Base-by-base conservation (phyloP, 2,888 invertebrate species). In the Tachystola acroxantha region DNA sequence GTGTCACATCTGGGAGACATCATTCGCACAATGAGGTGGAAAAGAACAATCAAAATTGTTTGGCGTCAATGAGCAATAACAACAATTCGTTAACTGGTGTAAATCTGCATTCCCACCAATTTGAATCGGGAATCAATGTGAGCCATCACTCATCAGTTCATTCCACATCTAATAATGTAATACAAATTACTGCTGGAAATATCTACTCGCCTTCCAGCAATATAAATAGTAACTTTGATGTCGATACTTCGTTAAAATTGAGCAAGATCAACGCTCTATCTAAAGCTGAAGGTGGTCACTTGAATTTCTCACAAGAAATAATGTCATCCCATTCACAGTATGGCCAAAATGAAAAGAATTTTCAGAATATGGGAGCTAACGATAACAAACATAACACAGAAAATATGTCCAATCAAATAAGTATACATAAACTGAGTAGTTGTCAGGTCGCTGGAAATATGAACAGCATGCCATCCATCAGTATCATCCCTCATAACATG, bases 201-300 rank as follows among this genome's bases (percentile, higher is more conserved):
- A 85, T 86, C 45, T 85, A 85, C 45, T 61, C 81, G 9, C 81
- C 84, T 10, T 69, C 80, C 22, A 72, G 82, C 7, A 64, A 61
- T 2, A 77, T 84, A 57, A 80, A 64, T 32, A 80, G 65, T 49
- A 84, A 75, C 41, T 86, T 86, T 44, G 85, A 86, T 50, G 72
- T 80, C 7, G 86, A 86, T 44, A 86, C 86, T n/a, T 70, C 85
- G 13, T 48, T 86, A 32, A 84, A 84, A 60, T 50, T 86, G 26
- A 86, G 84, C 42, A 86, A 86, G 54, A 84, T 86, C 14, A 86
- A 85, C 46, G 79, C 85, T 13, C 61, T 86, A 35, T 85, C 86
- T 1, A 86, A 86, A 53, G 50, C 86, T 9, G 86, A 86, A 69
- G 82, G 77, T 24, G 86, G 86, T 0, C 84, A 84, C 48, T 57